A percentile compares a stretch with the other conserved stretches of the same genome.
phyloP scores from a whole-genome alignment of 2,797 vertebrate genomes.

The Ciconia nigra region DNA sequence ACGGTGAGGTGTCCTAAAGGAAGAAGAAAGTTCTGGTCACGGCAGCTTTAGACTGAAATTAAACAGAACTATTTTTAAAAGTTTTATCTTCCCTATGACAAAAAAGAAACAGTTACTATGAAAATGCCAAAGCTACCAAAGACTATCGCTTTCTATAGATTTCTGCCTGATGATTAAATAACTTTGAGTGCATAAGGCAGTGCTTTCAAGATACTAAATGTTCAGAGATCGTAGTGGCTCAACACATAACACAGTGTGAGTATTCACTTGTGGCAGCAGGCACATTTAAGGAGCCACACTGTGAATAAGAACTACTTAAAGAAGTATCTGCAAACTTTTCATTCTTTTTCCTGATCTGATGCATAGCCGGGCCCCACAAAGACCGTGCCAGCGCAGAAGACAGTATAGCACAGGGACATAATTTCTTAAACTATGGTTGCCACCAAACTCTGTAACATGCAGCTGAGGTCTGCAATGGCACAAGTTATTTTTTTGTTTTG shows the following conservation, averaged over 20 bases:
- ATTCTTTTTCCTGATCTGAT: neutral
- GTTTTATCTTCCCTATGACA: neutral
- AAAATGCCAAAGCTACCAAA: neutral
- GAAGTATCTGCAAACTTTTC: neutral
- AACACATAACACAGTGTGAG: rapidly evolving
- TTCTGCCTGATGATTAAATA: neutral
- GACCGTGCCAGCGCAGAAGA: neutral
- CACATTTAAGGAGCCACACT: neutral
- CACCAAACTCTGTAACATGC: neutral
- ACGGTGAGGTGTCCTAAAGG: neutral
- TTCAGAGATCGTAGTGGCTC: neutral
- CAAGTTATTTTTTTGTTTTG: neutral
- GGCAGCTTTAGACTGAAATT: neutral
- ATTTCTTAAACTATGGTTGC: neutral
- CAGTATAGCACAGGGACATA: neutral
- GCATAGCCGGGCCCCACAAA: neutral
- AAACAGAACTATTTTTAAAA: neutral
- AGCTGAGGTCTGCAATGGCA: neutral
- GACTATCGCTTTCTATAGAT: neutral
- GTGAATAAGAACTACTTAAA: neutral
- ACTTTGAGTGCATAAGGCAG: neutral
- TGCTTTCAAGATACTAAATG: neutral
- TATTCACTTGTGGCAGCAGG: neutral
- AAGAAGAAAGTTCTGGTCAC: neutral
- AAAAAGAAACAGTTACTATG: neutral